Base-by-base conservation (phyloP, 2,113 vertebrate species). In the Tupaia tana region DNA sequence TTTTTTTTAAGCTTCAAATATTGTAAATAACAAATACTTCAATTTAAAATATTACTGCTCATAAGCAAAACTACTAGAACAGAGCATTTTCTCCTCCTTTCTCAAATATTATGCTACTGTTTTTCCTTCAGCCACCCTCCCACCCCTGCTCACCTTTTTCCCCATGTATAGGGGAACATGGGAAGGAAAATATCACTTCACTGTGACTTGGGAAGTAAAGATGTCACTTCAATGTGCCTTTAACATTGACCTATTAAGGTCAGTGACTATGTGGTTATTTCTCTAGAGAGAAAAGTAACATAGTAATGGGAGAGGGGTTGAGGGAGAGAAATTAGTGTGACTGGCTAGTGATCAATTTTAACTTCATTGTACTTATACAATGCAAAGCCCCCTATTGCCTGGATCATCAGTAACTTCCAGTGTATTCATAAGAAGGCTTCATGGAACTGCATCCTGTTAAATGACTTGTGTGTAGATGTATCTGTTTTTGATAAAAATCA, bases 111-210 rank as follows among this genome's bases (percentile, higher is more conserved):
- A 7, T n/a, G 4, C 67, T 73, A 59, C 56, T 22, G 4, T 43
- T 34, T 19, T 20, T 7, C 22, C 20, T 59, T 34, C 9, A 56
- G 7, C 0, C 7, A 7, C 66, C 12, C 24, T 43, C 58, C 22
- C 12, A 3, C 2, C 24, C 22, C 22, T 43, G 43, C 16, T 8
- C 1, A 13, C 2, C 8, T 3, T 3, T 29, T n/a, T 43, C 29
- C 27, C 9, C 3, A 14, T 20, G 15, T 7, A 15, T 11, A 22
- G 16, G 34, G 66, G 14, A n/a, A n/a, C 18, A 19, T 67, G 31
- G 31, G 59, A 71, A 69, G 54, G 31, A 71, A 61, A 54, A 80
- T 13, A 0, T 1, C 3, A 8, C 20, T 52, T 70, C 24, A 34
- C 7, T 24, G 20, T 29, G 14, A n/a, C 18, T 24, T 67, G 31